Percentiles rank a stretch among this genome's conserved stretches.
Conservation (phyloP, 2,888 invertebrate species). For the Tetragnatha montana region DNA sequence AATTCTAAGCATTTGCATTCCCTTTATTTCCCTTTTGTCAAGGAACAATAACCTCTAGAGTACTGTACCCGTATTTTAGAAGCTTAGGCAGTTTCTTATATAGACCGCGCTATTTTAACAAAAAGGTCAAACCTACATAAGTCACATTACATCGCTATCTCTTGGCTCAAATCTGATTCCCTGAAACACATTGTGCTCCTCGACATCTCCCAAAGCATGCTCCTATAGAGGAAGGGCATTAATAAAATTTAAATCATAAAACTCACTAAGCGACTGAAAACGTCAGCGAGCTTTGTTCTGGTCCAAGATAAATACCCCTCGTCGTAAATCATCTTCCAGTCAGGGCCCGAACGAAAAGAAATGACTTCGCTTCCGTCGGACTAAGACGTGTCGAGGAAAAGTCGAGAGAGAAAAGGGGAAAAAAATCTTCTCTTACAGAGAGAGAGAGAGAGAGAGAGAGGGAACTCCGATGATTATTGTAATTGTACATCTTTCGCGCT, state of each 20-base stretch:
- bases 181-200: background rate
- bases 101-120: too few relatives aligned
- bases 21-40: too few relatives aligned
- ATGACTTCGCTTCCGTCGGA: background rate
- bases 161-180: too few relatives aligned
- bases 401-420: too few relatives aligned
- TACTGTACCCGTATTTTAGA: too few relatives aligned
- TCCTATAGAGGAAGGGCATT: background rate
- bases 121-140: too few relatives aligned
- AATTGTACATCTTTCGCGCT: conserved; percentile 1
- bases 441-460: background rate
- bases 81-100: too few relatives aligned
- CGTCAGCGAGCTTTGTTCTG: conserved; percentile 31
- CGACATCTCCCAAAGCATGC: background rate
- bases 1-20: too few relatives aligned
- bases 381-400: background rate
- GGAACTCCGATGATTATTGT: conserved; percentile 16
- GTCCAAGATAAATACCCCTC: conserved; percentile 15
- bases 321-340: conserved; percentile 33
- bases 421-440: too few relatives aligned
- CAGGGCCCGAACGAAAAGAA: background rate
- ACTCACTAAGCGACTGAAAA: conserved; percentile 18
- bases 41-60: too few relatives aligned
- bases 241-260: conserved; percentile 50
- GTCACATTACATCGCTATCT: too few relatives aligned